Evolutionary conservation across 2,888 invertebrate species (phyloP), one percentile per base, ranked within the genome.

Genomic region (Zaprionus lineosus): DNA sequence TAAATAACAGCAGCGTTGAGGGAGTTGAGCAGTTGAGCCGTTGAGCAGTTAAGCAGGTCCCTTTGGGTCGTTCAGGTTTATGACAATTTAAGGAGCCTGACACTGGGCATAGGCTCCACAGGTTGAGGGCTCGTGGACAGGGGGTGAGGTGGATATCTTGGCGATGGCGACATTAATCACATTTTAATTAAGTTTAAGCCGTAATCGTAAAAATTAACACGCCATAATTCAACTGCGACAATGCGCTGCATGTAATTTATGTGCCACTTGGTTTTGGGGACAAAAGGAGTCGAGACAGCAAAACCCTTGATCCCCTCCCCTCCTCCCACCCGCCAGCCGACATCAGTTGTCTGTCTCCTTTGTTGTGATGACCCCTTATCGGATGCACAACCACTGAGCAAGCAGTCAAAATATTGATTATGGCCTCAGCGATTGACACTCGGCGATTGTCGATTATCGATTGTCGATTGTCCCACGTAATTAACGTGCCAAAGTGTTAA

Each of bases 201-300:
- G 78, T 79, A 79, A 78, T 79, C 78, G 78, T 78, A 81, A 79
- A 79, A 79, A 79, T 79, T 83, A 79, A 79, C 78, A 79, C 78
- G 84, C 78, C 84, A 79, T 79, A 79, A 79, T 84, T 79, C 78
- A 83, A 79, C 77, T 68, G 84, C 84, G 84, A 78, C 78, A 78
- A 78, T 78, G 64, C 78, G 78, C 78, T 79, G 84, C 78, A 71
- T 79, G 78, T 79, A 79, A 83, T 79, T 79, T 79, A 79, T 79
- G 84, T 71, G 72, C 51, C 67, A 62, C 53, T 40, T 39, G 58
- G 47, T 36, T 24, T n/a, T n/a, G n/a, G n/a, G n/a, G n/a, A 40
- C 31, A 26, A 37, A 46, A 52, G 41, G 52, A 56, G 46, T 47
- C 15, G 12, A 43, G 21, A 7, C 24, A 11, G 39, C 11, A 4